Percentiles rank a stretch among this genome's conserved stretches.
Evolutionary conservation across 2,888 invertebrate species (phyloP).

Genomic region (Chaetogeoica ovagalla): DNA sequence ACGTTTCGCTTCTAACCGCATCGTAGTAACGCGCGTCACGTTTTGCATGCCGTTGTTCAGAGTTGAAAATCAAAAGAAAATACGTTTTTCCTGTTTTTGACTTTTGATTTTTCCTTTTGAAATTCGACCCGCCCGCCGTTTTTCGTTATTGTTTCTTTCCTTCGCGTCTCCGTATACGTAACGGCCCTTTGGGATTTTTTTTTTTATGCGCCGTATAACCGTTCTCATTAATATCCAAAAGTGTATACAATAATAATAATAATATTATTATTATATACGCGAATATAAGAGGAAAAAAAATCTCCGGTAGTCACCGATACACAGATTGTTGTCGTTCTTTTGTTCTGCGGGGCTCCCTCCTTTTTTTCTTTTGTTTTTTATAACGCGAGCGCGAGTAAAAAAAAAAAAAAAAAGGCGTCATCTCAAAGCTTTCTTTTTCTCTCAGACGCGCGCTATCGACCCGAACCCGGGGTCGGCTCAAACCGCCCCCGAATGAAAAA

Average conservation of each 20-base stretch:
- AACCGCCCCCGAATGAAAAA: background rate
- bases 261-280: too few species aligned
- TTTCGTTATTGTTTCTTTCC: slow-evolving; percentile 45
- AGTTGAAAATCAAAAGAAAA: slow-evolving; percentile 33
- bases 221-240: slow-evolving; percentile 52
- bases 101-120: slow-evolving; percentile 46
- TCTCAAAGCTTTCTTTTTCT: slow-evolving; percentile 23
- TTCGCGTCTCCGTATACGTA: background rate
- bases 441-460: slow-evolving; percentile 27
- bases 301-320: slow-evolving; percentile 44
- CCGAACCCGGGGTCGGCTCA: background rate
- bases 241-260: background rate
- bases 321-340: slow-evolving; percentile 31
- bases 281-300: slow-evolving; percentile 19
- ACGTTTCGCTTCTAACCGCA: background rate
- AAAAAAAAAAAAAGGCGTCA: slow-evolving; percentile 48
- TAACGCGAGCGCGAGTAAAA: background rate
- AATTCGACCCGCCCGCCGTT: slow-evolving; percentile 15
- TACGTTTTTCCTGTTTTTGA: background rate
- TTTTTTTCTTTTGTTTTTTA: background rate
- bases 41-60: slow-evolving; percentile 4
- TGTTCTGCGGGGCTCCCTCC: slow-evolving; percentile 38
- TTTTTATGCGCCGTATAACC: slow-evolving; percentile 20
- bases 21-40: slow-evolving; percentile 13
- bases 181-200: slow-evolving; percentile 4